Percentiles rank a stretch among this genome's conserved stretches.
phyloP scores from a whole-genome alignment of 2,888 invertebrate genomes.

The Rambutsinella grinnellia region DNA sequence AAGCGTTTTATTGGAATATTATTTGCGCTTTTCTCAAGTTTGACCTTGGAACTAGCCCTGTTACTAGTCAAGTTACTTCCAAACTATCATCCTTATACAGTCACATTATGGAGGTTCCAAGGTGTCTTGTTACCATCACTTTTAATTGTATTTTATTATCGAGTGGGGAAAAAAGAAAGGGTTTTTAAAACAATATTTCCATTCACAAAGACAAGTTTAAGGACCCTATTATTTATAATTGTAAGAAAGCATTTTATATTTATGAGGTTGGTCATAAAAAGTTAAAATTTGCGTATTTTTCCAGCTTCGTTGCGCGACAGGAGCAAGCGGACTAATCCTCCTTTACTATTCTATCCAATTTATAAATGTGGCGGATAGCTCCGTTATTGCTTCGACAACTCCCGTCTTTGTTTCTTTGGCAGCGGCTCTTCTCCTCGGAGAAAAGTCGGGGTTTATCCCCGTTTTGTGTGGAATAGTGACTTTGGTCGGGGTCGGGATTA shows the following conservation, averaged over 20 bases:
- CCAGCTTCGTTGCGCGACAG: constrained; percentile 50
- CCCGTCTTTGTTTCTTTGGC: constrained; percentile 50
- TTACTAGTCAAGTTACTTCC: constrained; percentile 43
- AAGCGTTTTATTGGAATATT: neutral
- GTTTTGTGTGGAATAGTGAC: constrained; percentile 47
- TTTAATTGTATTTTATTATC: constrained; percentile 17
- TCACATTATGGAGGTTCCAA: constrained; percentile 54
- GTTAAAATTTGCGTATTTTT: constrained; percentile 86
- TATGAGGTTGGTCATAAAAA: constrained; percentile 71
- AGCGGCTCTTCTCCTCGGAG: constrained; percentile 57
- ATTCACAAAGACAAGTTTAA: constrained; percentile 1
- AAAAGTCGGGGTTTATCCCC: constrained; percentile 57
- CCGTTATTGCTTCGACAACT: constrained; percentile 21
- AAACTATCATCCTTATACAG: constrained; percentile 39
- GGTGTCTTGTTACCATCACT: constrained; percentile 50
- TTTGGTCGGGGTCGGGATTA: constrained; percentile 54
- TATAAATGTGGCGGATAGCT: constrained; percentile 55
- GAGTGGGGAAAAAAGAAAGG: constrained; percentile 18
- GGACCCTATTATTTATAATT: constrained; percentile 17
- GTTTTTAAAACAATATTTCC: constrained; percentile 30
- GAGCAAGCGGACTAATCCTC: constrained; percentile 47
- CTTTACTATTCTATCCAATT: constrained; percentile 55
- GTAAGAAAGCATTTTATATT: too few species aligned
- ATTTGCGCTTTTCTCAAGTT: neutral
- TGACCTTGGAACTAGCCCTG: constrained; percentile 15